A percentile compares a stretch with the other conserved stretches of the same genome.
Evolutionary conservation across 64 coral and sea anemone species (phyloP).

Genomic region (Acropora yongei): DNA sequence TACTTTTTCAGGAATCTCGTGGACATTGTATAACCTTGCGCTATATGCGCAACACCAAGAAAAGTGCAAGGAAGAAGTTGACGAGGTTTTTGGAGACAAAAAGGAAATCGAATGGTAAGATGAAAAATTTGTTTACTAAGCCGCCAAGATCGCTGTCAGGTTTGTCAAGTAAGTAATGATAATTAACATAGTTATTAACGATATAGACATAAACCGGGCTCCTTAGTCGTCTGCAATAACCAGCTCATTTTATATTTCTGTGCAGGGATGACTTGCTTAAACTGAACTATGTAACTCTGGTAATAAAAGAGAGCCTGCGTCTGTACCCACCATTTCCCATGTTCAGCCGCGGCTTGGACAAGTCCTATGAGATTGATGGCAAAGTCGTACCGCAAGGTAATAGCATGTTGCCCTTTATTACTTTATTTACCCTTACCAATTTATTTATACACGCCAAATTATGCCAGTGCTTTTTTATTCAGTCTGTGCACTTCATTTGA

Average conservation of each 20-base stretch:
- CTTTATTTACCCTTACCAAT: background rate
- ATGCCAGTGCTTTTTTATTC: no score
- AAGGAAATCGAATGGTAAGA: slow-evolving; percentile 32
- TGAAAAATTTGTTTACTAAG: background rate
- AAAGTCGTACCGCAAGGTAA: slow-evolving; percentile 72
- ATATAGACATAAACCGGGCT: no score
- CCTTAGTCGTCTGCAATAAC: no score
- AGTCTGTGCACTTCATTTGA: no score
- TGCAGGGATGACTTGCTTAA: slow-evolving; percentile 50
- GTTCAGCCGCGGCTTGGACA: slow-evolving; percentile 63
- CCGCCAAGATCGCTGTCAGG: no score
- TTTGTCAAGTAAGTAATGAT: no score
- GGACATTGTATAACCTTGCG: slow-evolving; percentile 59
- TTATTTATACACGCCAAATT: no score
- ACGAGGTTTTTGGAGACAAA: slow-evolving; percentile 42
- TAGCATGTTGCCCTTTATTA: background rate
- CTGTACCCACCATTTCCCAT: slow-evolving; percentile 68
- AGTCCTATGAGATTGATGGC: slow-evolving; percentile 63
- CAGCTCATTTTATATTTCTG: background rate
- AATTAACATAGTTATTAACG: no score
- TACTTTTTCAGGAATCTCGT: slow-evolving; percentile 1
- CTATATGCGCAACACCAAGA: slow-evolving; percentile 43
- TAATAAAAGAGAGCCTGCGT: slow-evolving; percentile 76
- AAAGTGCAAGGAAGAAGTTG: slow-evolving; percentile 69
- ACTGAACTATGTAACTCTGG: slow-evolving; percentile 41